These are phyloP conservation scores for Deilephila porcellus DNA, from an alignment of 2,888 invertebrate genomes.

Conservation along the genomic window DNA sequence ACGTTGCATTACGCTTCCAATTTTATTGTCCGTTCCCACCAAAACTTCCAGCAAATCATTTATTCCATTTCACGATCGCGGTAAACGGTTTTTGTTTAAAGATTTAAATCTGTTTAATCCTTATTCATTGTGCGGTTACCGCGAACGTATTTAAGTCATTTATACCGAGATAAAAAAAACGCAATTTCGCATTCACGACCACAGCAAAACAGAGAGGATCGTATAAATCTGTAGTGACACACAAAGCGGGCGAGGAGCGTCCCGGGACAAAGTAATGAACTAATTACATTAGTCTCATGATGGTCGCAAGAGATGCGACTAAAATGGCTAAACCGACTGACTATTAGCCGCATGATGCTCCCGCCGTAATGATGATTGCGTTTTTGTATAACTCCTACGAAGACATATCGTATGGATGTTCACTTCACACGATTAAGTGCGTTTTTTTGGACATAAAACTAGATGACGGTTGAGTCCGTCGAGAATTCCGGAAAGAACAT, in stretches of 20 bases:
- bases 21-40: neutral
- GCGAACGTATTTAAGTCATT: slow-evolving; percentile 55
- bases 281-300: slow-evolving; percentile 79
- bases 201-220: slow-evolving; percentile 64
- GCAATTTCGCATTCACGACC: slow-evolving; percentile 62
- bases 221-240: slow-evolving; percentile 73
- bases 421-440: slow-evolving; percentile 2
- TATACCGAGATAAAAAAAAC: slow-evolving; percentile 56
- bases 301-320: slow-evolving; percentile 62
- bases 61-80: slow-evolving; percentile 22
- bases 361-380: slow-evolving; percentile 57
- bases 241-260: slow-evolving; percentile 63
- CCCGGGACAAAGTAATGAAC: slow-evolving; percentile 77
- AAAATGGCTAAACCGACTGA: slow-evolving; percentile 63
- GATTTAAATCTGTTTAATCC: slow-evolving; percentile 47
- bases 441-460: neutral
- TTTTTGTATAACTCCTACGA: slow-evolving; percentile 22
- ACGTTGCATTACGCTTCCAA: slow-evolving; percentile 53
- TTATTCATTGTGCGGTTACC: slow-evolving; percentile 53
- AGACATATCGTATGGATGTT: neutral
- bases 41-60: slow-evolving; percentile 40
- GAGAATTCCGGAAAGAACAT: too few relatives aligned
- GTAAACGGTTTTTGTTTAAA: slow-evolving; percentile 36
- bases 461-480: neutral
- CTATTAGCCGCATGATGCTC: slow-evolving; percentile 62